phyloP scores from a whole-genome alignment of 2,888 invertebrate species.

The Hemicrepidius hirtus region DNA sequence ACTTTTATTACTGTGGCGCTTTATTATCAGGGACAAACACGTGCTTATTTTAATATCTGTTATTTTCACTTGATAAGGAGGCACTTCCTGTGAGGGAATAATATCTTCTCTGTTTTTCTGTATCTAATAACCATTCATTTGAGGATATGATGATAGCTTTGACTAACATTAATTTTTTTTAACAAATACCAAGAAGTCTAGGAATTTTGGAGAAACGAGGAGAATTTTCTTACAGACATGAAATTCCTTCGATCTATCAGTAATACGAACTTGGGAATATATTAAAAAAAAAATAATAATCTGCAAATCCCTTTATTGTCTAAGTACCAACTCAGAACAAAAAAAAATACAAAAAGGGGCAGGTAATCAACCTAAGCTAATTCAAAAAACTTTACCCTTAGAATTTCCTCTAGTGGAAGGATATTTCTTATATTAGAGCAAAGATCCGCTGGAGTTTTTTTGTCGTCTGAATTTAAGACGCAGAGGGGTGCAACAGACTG shows the following conservation, averaged over 20 bases:
- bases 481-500: slow-evolving; percentile 46
- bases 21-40: not conserved
- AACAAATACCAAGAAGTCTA: too few species aligned
- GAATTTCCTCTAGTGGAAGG: slow-evolving; percentile 25
- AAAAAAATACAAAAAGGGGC: not conserved
- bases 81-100: not conserved
- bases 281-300: too few species aligned
- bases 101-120: not conserved
- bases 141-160: too few species aligned
- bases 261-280: too few species aligned
- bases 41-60: not conserved
- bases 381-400: slow-evolving; percentile 29
- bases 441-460: slow-evolving; percentile 28
- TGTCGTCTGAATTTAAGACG: slow-evolving; percentile 34
- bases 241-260: too few species aligned
- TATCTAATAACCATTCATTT: not conserved
- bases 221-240: too few species aligned
- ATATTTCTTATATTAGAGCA: slow-evolving; percentile 4
- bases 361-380: not conserved
- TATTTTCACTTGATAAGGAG: slow-evolving; percentile 4
- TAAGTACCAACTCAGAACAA: not conserved
- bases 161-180: too few species aligned
- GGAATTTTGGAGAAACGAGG: too few species aligned
- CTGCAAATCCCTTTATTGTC: too few species aligned
- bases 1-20: not conserved